Evolutionary conservation across 2,113 vertebrate genomes (phyloP), one percentile per base, ranked within the genome.

Genomic region (Chloroceryle aenea): DNA sequence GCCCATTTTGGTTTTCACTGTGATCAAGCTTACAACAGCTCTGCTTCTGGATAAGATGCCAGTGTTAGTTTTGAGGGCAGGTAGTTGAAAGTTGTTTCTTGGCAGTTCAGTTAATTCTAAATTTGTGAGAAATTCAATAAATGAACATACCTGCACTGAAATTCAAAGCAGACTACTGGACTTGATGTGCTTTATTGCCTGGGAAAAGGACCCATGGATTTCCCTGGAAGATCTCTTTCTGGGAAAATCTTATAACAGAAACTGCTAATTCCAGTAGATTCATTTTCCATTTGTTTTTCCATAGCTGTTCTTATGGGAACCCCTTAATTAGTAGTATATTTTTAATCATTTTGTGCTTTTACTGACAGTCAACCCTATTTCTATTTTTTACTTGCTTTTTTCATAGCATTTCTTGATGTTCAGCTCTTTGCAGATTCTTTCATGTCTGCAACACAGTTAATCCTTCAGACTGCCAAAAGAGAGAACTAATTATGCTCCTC

Each of bases 201-300:
- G 68, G 82, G 64, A 92, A 96, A 93, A 74, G 47, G 50, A 59
- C 38, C 93, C 29, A 14, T n/a, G 25, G 52, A 50, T 93, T 95
- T 85, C 85, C 77, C 34, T 77, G 23, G 55, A 72, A 85, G 20
- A 83, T 88, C 5, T 22, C 47, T 67, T 94, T 88, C 89, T 94
- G 87, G 87, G 90, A 95, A 91, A 96, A 73, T 74, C 34, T 93
- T 87, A 34, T 59, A 81, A 90, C 29, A 95, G 84, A 94, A 87
- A 64, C 63, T 88, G 72, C 38, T 91, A 91, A 93, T 95, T 95
- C 64, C 42, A 90, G 63, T n/a, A 80, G 55, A 87, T 88, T 69
- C 83, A 88, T 94, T 97, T 96, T 97, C 83, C 68, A 58, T 15
- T 95, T 71, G 34, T 90, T 90, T 84, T 91, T 68, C 87, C 87